These are phyloP conservation scores for Rhodinocichla rosea DNA, from an alignment of 2,113 vertebrate species.

Conservation along the genomic window DNA sequence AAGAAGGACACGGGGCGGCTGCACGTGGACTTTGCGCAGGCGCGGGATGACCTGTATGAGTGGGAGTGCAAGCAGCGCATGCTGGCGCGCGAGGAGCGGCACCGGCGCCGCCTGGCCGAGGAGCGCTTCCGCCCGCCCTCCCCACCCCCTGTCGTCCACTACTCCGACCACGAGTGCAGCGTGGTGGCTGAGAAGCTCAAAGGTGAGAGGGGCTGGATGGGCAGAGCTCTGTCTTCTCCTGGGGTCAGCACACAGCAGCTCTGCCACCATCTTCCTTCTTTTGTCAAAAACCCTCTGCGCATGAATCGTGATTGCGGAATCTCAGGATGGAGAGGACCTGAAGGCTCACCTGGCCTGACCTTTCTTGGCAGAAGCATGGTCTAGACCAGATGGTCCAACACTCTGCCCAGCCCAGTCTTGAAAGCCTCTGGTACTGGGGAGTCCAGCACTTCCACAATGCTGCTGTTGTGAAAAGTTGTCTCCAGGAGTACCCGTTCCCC, in stretches of 20 bases:
- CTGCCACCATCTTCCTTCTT: rapidly evolving
- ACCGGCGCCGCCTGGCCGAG: constrained; percentile 87
- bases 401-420: not conserved
- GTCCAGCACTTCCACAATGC: not conserved
- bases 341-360: not conserved
- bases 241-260: rapidly evolving
- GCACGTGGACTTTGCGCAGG: constrained; percentile 95
- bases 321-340: too few species aligned
- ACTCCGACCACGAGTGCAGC: constrained; percentile 92
- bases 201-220: constrained; percentile 70
- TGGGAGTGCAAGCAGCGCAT: constrained; percentile 96
- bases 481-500: not conserved
- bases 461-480: not conserved
- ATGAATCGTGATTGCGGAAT: rapidly evolving
- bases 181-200: constrained; percentile 93
- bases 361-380: not conserved
- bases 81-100: constrained; percentile 91
- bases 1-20: constrained; percentile 93
- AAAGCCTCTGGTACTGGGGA: not conserved
- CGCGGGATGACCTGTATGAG: constrained; percentile 94
- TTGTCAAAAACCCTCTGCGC: rapidly evolving
- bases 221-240: rapidly evolving
- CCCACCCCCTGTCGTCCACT: constrained; percentile 91
- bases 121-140: constrained; percentile 87
- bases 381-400: not conserved